Percentiles rank a stretch among this genome's conserved stretches.
These are phyloP conservation scores for Myotis findleyi DNA, from an alignment of 2,797 vertebrate genomes.

Conservation along the genomic window DNA sequence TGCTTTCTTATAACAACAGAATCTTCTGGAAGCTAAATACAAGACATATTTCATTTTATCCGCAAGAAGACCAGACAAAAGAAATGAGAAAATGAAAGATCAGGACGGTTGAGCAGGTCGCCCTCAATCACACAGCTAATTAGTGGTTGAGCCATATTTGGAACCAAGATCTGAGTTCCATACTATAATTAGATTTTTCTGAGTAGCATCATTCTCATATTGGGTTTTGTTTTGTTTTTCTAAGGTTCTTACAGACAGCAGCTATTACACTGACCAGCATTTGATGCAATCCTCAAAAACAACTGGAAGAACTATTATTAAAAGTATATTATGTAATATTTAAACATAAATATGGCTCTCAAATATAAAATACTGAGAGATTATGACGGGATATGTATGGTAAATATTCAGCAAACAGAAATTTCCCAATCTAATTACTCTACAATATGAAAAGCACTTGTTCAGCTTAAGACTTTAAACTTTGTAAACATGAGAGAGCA, in stretches of 20 bases:
- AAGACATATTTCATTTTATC: constrained; percentile 10
- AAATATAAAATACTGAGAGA: not conserved
- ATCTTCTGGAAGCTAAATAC: constrained; percentile 38
- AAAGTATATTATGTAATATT: not conserved
- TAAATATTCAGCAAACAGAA: constrained; percentile 50
- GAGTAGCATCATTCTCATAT: constrained; percentile 16
- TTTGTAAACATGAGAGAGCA: constrained; percentile 45
- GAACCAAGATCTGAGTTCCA: not conserved
- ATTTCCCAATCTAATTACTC: constrained; percentile 16
- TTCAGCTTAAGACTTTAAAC: not conserved
- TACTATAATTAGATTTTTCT: not conserved
- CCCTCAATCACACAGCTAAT: not conserved
- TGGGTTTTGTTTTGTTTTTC: not conserved
- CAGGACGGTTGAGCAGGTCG: not conserved
- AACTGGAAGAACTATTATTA: constrained; percentile 54
- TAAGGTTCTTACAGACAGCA: not conserved
- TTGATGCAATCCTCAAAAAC: constrained; percentile 31
- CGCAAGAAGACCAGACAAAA: not conserved
- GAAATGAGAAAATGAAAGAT: constrained; percentile 1
- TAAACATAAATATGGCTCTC: constrained; percentile 42
- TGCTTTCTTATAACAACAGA: constrained; percentile 45
- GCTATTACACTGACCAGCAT: not conserved
- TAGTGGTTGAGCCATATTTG: not conserved
- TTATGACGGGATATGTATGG: not conserved
- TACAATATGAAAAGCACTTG: not conserved